These are phyloP conservation scores for Engystomops pustulosus DNA, from an alignment of 2,113 vertebrate genomes.

Conservation along the genomic window DNA sequence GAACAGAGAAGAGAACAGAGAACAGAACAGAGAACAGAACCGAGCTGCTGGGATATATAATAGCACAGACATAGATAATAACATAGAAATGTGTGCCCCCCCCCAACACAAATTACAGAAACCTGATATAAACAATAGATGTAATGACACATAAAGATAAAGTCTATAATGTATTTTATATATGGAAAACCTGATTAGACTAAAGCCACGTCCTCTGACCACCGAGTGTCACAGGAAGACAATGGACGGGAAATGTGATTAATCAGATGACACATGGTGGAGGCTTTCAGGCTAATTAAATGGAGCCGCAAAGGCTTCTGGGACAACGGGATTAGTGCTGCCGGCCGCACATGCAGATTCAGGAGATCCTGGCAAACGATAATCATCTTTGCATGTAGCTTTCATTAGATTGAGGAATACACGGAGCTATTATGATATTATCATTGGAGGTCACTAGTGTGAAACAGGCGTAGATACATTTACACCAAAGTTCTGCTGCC, in stretches of 20 bases:
- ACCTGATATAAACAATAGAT: no score
- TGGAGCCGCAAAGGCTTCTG: constrained; percentile 8
- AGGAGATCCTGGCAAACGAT: not conserved
- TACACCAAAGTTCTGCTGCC: no score
- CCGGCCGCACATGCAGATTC: not conserved
- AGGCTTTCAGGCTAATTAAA: constrained; percentile 52
- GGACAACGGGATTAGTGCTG: not conserved
- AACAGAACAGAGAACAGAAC: no score
- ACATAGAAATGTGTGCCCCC: no score
- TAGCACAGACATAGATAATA: no score
- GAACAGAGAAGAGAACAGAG: no score
- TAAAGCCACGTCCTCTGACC: not conserved
- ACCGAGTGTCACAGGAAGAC: constrained; percentile 17
- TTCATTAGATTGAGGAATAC: not conserved
- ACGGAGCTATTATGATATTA: not conserved
- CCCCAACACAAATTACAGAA: no score
- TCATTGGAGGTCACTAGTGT: no score
- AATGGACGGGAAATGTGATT: constrained; percentile 36
- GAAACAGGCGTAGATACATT: not conserved
- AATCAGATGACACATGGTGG: constrained; percentile 24
- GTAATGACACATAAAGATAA: no score
- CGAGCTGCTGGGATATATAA: no score
- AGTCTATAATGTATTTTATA: no score
- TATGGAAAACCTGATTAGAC: no score
- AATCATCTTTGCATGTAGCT: not conserved